These are phyloP conservation scores for Helicolenus hilgendorfi DNA, from an alignment of 2,797 vertebrate species.

Conservation along the genomic window DNA sequence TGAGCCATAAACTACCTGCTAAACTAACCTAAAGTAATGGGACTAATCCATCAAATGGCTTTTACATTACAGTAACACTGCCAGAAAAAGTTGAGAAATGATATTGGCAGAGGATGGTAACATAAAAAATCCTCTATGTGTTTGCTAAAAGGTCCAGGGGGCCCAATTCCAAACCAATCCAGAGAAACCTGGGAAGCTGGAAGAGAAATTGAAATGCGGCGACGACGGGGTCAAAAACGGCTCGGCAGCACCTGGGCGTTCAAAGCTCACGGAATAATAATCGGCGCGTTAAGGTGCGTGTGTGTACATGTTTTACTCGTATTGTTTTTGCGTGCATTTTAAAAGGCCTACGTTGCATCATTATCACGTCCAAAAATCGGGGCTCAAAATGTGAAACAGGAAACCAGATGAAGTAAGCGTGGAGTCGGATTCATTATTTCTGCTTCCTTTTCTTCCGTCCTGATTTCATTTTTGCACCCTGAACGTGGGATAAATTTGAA, in stretches of 20 bases:
- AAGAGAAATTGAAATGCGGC: slow-evolving; percentile 50
- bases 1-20: slow-evolving; percentile 50
- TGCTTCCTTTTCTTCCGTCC: slow-evolving; percentile 9
- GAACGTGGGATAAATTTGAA: slow-evolving; percentile 59
- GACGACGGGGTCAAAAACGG: slow-evolving; percentile 47
- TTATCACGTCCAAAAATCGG: slow-evolving; percentile 11
- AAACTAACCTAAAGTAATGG: slow-evolving; percentile 51
- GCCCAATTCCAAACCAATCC: slow-evolving; percentile 69
- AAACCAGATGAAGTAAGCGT: slow-evolving; percentile 52
- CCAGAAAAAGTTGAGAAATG: slow-evolving; percentile 76
- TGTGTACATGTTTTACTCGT: background rate
- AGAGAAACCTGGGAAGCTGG: slow-evolving; percentile 65
- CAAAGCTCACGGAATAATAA: slow-evolving; percentile 58
- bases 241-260: slow-evolving; percentile 69
- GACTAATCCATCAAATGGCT: slow-evolving; percentile 62
- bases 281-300: background rate
- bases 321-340: slow-evolving; percentile 15
- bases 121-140: slow-evolving; percentile 71
- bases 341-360: slow-evolving; percentile 13
- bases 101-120: slow-evolving; percentile 70
- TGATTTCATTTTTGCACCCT: slow-evolving; percentile 44
- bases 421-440: slow-evolving; percentile 24
- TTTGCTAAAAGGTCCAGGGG: slow-evolving; percentile 77
- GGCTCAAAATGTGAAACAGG: slow-evolving; percentile 53
- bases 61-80: slow-evolving; percentile 46